Evolutionary conservation across 2,797 vertebrate species (phyloP), one percentile per base, ranked within the genome.

Genomic region (Selene dorsalis): DNA sequence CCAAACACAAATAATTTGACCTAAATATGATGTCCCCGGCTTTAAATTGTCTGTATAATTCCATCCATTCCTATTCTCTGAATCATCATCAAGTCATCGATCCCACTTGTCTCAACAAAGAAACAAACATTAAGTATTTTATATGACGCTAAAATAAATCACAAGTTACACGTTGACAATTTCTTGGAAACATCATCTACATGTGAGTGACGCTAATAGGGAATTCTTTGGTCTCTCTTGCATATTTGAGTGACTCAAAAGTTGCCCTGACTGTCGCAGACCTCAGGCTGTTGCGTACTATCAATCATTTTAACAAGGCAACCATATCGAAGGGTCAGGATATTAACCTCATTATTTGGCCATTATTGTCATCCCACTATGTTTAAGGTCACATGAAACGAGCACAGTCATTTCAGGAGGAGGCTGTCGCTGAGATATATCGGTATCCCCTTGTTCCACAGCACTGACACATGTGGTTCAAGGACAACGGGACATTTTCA

Each of bases 401-500:
- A 84, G 50, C 62, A 20, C 32, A 11, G 35, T 67, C 43, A 47
- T 72, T 79, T 43, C 55, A 39, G 22, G 11, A 18, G 70, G 71
- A 39, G 1, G 30, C 26, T 47, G 24, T 57, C 1, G 2, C 30
- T 0, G 50, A 64, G 30, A 47, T 14, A 11, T 28, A 39, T 61
- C 52, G 6, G 18, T 1, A 2, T 77, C 43, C 9, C 11, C 52
- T 63, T 50, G 22, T 38, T 77, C 64, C 20, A 55, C 71, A 3
- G 73, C 4, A 18, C 50, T 41, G 63, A 65, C 9, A 41, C 30
- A 11, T 17, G 48, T 7, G 39, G 77, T 86, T 88, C 81, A 87
- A 91, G 87, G 87, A 88, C 87, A 78, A 41, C 73, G 50, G 59
- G 77, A 86, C 66, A 66, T 83, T 79, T 75, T 75, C 53, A 18